These are phyloP conservation scores for Lepas anatifera DNA, from an alignment of 2,888 invertebrate genomes.

Conservation along the genomic window DNA sequence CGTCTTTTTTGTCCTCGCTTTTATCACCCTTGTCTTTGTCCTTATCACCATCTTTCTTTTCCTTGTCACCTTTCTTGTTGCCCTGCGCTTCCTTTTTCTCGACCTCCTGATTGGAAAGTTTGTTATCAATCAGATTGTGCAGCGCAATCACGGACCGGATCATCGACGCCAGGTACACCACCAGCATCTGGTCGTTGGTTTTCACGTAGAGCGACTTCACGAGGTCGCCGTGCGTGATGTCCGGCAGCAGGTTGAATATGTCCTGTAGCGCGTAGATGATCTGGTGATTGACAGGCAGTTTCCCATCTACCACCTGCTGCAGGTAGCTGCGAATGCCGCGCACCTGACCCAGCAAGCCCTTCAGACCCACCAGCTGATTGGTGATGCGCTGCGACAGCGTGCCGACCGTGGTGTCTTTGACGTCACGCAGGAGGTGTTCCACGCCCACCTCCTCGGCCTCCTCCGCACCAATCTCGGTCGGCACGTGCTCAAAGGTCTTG, in stretches of 20 bases:
- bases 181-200: conserved; percentile 98
- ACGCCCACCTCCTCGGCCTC: too few species aligned
- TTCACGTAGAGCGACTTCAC: conserved; percentile 92
- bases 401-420: conserved; percentile 92
- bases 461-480: too few species aligned
- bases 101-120: conserved; percentile 80
- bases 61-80: conserved; percentile 31
- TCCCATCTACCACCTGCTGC: conserved; percentile 66
- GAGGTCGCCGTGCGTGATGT: too few species aligned
- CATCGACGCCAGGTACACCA: conserved; percentile 92
- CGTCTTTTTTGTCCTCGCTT: conserved; percentile 18
- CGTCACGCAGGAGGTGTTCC: too few species aligned
- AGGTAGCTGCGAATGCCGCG: conserved; percentile 87
- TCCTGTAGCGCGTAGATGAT: conserved; percentile 96
- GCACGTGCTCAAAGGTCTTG: too few species aligned
- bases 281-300: conserved; percentile 94
- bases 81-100: conserved; percentile 56
- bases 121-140: conserved; percentile 98
- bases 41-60: conserved; percentile 25
- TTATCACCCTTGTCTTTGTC: conserved; percentile 36
- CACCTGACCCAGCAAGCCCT: conserved; percentile 85
- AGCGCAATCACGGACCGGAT: conserved; percentile 93
- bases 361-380: conserved; percentile 86
- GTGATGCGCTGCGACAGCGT: conserved; percentile 95
- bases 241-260: conserved; percentile 93